These are phyloP conservation scores for Steinernema carpocapsae DNA, from an alignment of 2,888 invertebrate genomes.

Conservation along the genomic window DNA sequence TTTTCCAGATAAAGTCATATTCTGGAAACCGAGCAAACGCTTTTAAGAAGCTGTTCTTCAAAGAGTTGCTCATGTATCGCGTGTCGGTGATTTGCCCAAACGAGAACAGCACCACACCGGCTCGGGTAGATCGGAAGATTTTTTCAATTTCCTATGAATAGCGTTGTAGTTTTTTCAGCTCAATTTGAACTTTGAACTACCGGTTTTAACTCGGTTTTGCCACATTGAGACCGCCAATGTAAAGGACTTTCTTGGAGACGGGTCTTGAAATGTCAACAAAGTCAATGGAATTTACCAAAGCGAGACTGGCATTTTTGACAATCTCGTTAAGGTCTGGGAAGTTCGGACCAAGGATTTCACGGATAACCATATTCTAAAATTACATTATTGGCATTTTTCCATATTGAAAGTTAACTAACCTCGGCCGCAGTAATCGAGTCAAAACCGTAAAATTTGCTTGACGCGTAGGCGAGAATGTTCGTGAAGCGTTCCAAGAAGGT, in stretches of 20 bases:
- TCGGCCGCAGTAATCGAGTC: background rate
- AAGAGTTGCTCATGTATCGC: slow-evolving; percentile 29
- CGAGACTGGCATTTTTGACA: background rate
- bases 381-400: background rate
- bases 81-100: slow-evolving; percentile 40
- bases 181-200: background rate
- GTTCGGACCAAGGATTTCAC: background rate
- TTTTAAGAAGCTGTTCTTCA: slow-evolving; percentile 32
- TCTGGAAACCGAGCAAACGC: slow-evolving; percentile 41
- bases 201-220: background rate
- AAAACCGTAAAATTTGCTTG: slow-evolving; percentile 13
- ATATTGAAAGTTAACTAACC: background rate
- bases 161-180: background rate
- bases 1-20: slow-evolving; percentile 40
- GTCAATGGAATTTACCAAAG: slow-evolving; percentile 33
- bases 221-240: slow-evolving; percentile 32
- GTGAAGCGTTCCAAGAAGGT: background rate
- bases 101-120: slow-evolving; percentile 41
- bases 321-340: slow-evolving; percentile 12
- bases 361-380: background rate
- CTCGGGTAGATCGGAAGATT: slow-evolving; percentile 27
- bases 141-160: background rate
- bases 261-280: slow-evolving; percentile 30
- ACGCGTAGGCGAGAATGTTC: background rate
- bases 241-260: background rate